Base-by-base conservation (phyloP, 2,113 vertebrate genomes). In the Gulo gulo region DNA sequence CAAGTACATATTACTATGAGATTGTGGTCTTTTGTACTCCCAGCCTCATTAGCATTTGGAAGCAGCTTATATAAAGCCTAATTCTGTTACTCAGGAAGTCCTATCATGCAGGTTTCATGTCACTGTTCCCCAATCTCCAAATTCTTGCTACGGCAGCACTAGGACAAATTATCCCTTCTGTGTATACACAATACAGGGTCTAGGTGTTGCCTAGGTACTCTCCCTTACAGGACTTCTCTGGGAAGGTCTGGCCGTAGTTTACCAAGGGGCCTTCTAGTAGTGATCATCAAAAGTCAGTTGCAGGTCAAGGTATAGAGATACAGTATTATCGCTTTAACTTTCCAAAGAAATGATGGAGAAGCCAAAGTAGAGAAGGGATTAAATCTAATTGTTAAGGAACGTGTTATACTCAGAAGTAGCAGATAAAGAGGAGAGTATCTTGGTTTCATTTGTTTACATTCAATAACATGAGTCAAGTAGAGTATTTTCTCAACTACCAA, bases 1-100 rank as follows among this genome's bases (percentile, higher is more conserved):
- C 82, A 86, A 83, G 36, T 78, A 86, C 23, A 55, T 8, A 83
- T 29, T 93, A 55, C 31, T 83, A 36, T 24, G 29, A 16, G 23
- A 47, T 55, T 91, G 34, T 11, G 97, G 10, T 42, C 65, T 52
- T 95, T 47, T 69, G 36, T 80, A 87, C 29, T 86, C 31, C 21
- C 6, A 42, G 23, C 10, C 57, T 82, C 14, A 79, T 50, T 50
- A 74, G 8, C 36, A 88, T 81, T 96, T 59, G 55, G 61, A 95
- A 91, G 78, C 20, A 73, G 23, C 20, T 69, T 96, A 39, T 65
- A 39, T 76, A 95, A 97, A 86, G 45, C 50, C 94, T 90, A 80
- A 90, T 63, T 93, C 34, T 92, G 31, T 73, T 93, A 47, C 63
- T 83, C 6, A 61, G 36, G 23, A 93, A 83, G 39, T 61, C 42